Evolutionary conservation across 2,888 invertebrate species (phyloP).

Genomic region (Stenurella melanura): DNA sequence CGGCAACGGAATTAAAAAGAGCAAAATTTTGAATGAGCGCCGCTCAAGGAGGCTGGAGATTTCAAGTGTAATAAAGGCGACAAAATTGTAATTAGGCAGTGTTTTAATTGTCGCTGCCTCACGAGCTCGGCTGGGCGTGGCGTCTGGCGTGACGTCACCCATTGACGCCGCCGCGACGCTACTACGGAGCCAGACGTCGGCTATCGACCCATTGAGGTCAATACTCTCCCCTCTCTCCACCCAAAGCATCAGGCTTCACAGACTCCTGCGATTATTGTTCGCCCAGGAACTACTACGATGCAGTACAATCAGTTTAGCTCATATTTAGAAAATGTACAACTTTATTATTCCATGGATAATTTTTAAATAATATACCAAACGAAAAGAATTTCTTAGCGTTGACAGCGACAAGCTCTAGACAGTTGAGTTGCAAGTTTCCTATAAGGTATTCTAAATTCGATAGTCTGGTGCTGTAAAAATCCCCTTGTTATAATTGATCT

Average conservation of each 20-base stretch:
- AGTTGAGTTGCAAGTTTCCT: too few relatives aligned
- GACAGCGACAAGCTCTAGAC: neutral
- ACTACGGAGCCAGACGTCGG: conserved; percentile 69
- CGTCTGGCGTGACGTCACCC: conserved; percentile 76
- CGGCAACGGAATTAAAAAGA: conserved; percentile 19
- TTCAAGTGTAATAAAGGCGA: conserved; percentile 35
- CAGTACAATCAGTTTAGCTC: conserved; percentile 1
- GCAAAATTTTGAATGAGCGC: conserved; percentile 33
- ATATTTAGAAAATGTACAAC: neutral
- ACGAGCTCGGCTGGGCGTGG: conserved; percentile 64
- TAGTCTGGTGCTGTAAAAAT: too few relatives aligned
- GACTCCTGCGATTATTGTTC: conserved; percentile 30
- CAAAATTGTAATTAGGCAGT: conserved; percentile 36
- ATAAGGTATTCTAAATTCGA: too few relatives aligned
- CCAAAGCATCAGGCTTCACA: conserved; percentile 17
- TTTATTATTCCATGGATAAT: neutral
- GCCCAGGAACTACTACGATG: conserved; percentile 30
- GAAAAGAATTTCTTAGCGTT: neutral
- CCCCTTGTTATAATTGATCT: too few relatives aligned
- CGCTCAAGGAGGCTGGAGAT: conserved; percentile 22
- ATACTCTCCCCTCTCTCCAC: conserved; percentile 56
- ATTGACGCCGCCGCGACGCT: conserved; percentile 71
- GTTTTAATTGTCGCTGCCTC: conserved; percentile 44
- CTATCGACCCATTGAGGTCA: conserved; percentile 68
- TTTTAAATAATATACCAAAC: neutral